Evolutionary conservation across 2,113 vertebrate species (phyloP).

Genomic region (pig (Sus scrofa)): DNA sequence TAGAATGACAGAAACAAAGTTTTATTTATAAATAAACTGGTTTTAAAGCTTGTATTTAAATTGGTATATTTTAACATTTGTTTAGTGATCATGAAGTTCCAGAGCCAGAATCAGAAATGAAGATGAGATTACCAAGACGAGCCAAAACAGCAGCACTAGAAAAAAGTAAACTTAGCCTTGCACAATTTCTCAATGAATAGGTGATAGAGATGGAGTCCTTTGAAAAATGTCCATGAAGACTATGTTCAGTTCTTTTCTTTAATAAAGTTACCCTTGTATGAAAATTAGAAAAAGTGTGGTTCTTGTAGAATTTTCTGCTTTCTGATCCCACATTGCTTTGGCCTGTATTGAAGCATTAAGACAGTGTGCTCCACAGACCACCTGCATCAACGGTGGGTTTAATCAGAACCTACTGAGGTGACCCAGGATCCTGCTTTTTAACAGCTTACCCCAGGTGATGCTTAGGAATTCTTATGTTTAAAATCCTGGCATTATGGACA

Average conservation of each 20-base stretch:
- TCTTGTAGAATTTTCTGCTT: neutral
- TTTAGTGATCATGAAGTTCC: conserved; percentile 91
- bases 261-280: conserved; percentile 69
- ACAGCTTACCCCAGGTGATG: neutral
- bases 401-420: neutral
- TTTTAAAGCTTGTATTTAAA: conserved; percentile 75
- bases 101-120: conserved; percentile 81
- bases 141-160: conserved; percentile 93
- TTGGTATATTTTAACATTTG: conserved; percentile 67
- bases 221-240: conserved; percentile 40
- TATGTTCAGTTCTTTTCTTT: conserved; percentile 49
- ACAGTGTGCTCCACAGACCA: neutral
- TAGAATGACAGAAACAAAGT: conserved; percentile 59
- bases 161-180: conserved; percentile 94
- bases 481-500: neutral
- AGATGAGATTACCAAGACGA: conserved; percentile 89
- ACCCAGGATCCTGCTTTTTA: neutral
- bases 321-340: neutral
- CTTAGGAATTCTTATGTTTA: neutral
- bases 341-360: neutral
- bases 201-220: conserved; percentile 26
- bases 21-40: conserved; percentile 74
- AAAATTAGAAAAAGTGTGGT: conserved; percentile 22
- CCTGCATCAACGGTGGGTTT: neutral
- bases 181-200: conserved; percentile 86